phyloP scores from a whole-genome alignment of 1,140 invertebrate genomes.

The Caenorhabditis latens region DNA sequence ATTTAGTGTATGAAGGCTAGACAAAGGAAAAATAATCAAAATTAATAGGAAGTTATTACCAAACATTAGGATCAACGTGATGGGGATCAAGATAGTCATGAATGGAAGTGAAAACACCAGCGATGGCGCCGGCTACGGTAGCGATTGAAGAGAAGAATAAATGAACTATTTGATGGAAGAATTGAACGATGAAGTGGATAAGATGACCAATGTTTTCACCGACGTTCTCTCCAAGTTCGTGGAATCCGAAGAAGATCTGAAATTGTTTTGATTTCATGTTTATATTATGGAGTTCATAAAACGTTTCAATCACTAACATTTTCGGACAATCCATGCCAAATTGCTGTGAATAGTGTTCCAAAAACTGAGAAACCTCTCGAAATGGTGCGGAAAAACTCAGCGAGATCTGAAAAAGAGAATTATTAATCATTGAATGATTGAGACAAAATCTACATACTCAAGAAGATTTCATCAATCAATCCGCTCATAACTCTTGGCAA shows the following conservation, averaged over 20 bases:
- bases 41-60: not conserved
- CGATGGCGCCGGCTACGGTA: constrained; percentile 7
- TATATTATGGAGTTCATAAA: no score
- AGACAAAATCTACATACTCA: not conserved
- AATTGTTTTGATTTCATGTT: no score
- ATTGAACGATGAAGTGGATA: constrained; percentile 34
- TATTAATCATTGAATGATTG: not conserved
- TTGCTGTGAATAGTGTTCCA: constrained; percentile 24
- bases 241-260: constrained; percentile 45
- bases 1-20: constrained; percentile 7
- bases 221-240: constrained; percentile 24
- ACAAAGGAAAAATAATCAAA: not conserved
- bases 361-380: constrained; percentile 21
- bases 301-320: constrained; percentile 9
- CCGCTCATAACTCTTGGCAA: constrained; percentile 27
- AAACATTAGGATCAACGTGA: not conserved
- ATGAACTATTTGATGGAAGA: constrained; percentile 45
- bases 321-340: constrained; percentile 4
- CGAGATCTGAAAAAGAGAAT: constrained; percentile 4
- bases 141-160: constrained; percentile 16
- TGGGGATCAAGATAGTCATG: constrained; percentile 31
- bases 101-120: constrained; percentile 23
- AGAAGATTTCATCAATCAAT: constrained; percentile 11
- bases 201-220: constrained; percentile 36
- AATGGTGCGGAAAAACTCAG: constrained; percentile 20